Percentiles rank a stretch among this genome's conserved stretches.
These are phyloP conservation scores for Felis catus DNA, from an alignment of 2,113 vertebrate species.

Conservation along the genomic window DNA sequence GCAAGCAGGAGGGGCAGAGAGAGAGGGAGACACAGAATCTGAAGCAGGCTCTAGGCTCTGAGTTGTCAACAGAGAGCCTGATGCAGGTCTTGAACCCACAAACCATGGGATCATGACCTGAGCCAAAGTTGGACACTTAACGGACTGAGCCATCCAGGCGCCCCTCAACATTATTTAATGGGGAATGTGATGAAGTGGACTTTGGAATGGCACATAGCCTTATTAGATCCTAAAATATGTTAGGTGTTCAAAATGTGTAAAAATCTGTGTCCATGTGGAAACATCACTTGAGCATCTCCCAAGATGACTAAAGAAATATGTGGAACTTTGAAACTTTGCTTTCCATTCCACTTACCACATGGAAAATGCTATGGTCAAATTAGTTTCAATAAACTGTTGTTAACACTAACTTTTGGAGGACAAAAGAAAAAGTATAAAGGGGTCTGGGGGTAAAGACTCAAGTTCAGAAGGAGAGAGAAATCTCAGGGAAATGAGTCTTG, in stretches of 20 bases:
- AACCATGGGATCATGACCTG: too few relatives aligned
- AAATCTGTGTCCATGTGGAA: background rate
- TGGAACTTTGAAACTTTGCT: background rate
- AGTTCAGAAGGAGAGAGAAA: background rate
- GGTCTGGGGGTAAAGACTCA: rapidly evolving
- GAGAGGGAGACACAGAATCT: too few relatives aligned
- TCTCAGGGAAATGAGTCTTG: background rate
- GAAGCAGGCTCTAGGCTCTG: too few relatives aligned
- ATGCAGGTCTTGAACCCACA: too few relatives aligned
- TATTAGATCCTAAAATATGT: background rate
- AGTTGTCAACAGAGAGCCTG: too few relatives aligned
- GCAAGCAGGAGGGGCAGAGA: too few relatives aligned
- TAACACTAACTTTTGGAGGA: background rate
- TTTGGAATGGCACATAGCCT: background rate
- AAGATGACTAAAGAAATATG: background rate
- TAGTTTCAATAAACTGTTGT: background rate
- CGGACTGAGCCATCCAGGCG: too few relatives aligned
- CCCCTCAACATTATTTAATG: background rate
- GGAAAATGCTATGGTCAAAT: background rate
- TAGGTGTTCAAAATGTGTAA: background rate
- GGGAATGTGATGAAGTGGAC: background rate
- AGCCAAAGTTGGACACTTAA: too few relatives aligned
- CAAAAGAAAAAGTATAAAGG: background rate
- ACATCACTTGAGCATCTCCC: background rate
- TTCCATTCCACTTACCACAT: background rate